These are phyloP conservation scores for Lasius platythorax DNA, from an alignment of 2,888 invertebrate genomes.

Conservation along the genomic window DNA sequence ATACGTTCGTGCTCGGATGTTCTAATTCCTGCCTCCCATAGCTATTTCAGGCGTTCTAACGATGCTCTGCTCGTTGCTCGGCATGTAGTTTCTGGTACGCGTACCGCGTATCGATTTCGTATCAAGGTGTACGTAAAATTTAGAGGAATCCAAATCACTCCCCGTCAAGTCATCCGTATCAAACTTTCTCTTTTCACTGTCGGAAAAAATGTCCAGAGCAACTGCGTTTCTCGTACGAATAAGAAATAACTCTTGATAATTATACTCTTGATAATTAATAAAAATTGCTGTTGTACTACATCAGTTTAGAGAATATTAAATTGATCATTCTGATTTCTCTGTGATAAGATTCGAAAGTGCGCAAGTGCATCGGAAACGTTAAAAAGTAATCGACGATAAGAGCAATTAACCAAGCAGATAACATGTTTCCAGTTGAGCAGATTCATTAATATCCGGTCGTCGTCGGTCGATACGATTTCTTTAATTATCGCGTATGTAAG, in stretches of 20 bases:
- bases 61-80: conserved; percentile 10
- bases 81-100: neutral
- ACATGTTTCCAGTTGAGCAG: conserved; percentile 15
- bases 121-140: conserved; percentile 12
- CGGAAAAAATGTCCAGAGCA: neutral
- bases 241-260: neutral
- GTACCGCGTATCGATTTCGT: conserved; percentile 14
- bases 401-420: conserved; percentile 34
- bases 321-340: neutral
- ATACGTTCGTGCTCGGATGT: conserved; percentile 14
- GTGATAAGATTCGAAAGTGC: conserved; percentile 27
- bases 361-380: neutral
- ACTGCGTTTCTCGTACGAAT: conserved; percentile 12
- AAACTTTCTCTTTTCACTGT: neutral
- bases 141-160: conserved; percentile 1
- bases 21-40: conserved; percentile 35
- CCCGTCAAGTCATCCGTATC: neutral
- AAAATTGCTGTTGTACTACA: neutral
- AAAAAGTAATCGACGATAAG: conserved; percentile 35
- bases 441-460: conserved; percentile 31
- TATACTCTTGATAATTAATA: neutral
- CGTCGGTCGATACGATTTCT: neutral
- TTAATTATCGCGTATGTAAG: conserved; percentile 19
- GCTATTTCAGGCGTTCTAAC: conserved; percentile 48
- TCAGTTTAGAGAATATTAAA: conserved; percentile 29